Evolutionary conservation across 2,888 invertebrate species (phyloP).

Genomic region (Lamproptera curius): DNA sequence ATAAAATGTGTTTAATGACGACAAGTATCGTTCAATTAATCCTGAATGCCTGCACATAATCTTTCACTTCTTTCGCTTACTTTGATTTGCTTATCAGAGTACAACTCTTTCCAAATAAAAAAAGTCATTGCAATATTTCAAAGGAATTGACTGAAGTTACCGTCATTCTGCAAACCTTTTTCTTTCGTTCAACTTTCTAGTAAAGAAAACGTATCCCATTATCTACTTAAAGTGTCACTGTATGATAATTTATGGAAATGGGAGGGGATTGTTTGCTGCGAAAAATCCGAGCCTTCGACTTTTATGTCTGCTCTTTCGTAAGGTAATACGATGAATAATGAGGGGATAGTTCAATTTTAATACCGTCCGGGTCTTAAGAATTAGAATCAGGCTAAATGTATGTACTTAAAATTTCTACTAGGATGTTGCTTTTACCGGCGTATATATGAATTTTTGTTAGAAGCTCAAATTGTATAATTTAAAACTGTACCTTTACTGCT

Average conservation of each 20-base stretch:
- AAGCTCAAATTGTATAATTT: too few species aligned
- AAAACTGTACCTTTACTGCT: too few species aligned
- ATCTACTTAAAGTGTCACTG: slow-evolving; percentile 20
- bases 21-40: too few species aligned
- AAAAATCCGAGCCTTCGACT: slow-evolving; percentile 16
- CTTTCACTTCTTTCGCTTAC: too few species aligned
- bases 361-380: background rate
- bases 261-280: slow-evolving; percentile 16
- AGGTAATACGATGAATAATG: slow-evolving; percentile 16
- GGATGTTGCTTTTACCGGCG: too few species aligned
- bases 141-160: background rate
- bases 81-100: too few species aligned
- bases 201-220: slow-evolving; percentile 17
- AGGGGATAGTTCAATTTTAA: slow-evolving; percentile 10
- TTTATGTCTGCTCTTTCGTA: slow-evolving; percentile 17
- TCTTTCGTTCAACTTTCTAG: slow-evolving; percentile 6
- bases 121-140: background rate
- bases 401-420: too few species aligned
- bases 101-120: too few species aligned
- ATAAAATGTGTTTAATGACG: too few species aligned
- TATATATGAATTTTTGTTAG: too few species aligned
- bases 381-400: slow-evolving; percentile 1
- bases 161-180: background rate
- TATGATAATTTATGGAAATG: slow-evolving; percentile 20
- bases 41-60: too few species aligned